Evolutionary conservation across 2,113 vertebrate species (phyloP).

Genomic region (Microtus montanus): DNA sequence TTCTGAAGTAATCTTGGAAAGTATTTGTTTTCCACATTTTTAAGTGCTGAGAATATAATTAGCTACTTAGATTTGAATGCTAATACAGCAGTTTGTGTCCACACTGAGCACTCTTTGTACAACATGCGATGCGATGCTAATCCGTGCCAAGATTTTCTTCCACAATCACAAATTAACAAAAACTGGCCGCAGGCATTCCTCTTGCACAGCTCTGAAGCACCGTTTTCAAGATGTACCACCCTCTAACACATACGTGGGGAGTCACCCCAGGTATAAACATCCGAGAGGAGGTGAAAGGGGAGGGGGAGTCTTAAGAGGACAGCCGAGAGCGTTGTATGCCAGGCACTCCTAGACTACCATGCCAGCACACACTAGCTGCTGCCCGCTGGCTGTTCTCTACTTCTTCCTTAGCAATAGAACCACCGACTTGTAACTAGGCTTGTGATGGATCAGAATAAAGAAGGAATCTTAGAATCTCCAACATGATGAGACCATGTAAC

Average conservation of each 20-base stretch:
- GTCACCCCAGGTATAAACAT: background rate
- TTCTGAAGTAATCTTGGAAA: slow-evolving; percentile 66
- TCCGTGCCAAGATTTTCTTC: slow-evolving; percentile 70
- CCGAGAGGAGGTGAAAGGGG: background rate
- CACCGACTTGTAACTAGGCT: background rate
- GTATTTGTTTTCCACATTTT: slow-evolving; percentile 72
- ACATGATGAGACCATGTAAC: background rate
- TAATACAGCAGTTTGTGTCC: slow-evolving; percentile 69
- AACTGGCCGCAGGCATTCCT: slow-evolving; percentile 57
- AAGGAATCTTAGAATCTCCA: background rate
- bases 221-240: slow-evolving; percentile 44
- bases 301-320: background rate
- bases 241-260: slow-evolving; percentile 1
- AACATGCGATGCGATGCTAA: slow-evolving; percentile 55
- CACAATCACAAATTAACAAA: slow-evolving; percentile 60
- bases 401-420: background rate
- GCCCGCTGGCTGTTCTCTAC: background rate
- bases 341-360: background rate
- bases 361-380: background rate
- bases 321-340: background rate
- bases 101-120: slow-evolving; percentile 60
- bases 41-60: slow-evolving; percentile 73
- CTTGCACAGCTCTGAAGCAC: slow-evolving; percentile 48
- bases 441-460: background rate
- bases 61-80: slow-evolving; percentile 71